These are phyloP conservation scores for Schizopygopsis malacanthus DNA, from an alignment of 2,797 vertebrate species.

Conservation along the genomic window DNA sequence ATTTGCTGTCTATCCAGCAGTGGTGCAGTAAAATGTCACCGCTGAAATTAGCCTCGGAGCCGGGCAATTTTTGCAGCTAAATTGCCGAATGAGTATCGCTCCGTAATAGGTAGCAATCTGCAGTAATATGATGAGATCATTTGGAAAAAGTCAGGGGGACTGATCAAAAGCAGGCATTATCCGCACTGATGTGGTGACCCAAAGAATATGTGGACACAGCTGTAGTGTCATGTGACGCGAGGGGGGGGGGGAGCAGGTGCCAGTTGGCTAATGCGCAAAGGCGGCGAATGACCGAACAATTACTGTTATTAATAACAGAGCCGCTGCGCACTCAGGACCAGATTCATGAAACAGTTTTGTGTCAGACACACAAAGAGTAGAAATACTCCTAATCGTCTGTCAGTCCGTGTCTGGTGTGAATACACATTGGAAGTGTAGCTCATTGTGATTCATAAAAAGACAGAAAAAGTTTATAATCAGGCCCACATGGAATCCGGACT, in stretches of 20 bases:
- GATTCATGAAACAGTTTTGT: conserved; percentile 74
- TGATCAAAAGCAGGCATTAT: conserved; percentile 87
- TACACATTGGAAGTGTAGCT: conserved; percentile 23
- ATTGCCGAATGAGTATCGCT: conserved; percentile 82
- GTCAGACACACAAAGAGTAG: conserved; percentile 75
- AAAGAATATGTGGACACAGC: conserved; percentile 91
- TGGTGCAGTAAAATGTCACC: conserved; percentile 78
- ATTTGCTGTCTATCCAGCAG: conserved; percentile 70
- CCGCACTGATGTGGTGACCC: conserved; percentile 80
- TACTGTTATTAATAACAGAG: conserved; percentile 92
- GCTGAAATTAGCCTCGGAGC: conserved; percentile 78
- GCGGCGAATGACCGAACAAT: conserved; percentile 84
- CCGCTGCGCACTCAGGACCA: conserved; percentile 81
- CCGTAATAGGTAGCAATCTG: conserved; percentile 83
- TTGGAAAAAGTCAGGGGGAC: conserved; percentile 74
- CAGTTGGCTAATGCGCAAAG: conserved; percentile 60
- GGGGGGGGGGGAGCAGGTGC: conserved; percentile 60
- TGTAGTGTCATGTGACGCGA: conserved; percentile 90
- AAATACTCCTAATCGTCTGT: conserved; percentile 77
- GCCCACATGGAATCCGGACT: background rate
- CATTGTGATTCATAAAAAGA: background rate
- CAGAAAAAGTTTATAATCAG: conserved; percentile 30
- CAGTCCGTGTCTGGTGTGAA: conserved; percentile 56
- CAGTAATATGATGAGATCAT: conserved; percentile 83
- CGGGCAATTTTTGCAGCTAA: conserved; percentile 79